Base-by-base conservation (phyloP, 2,888 invertebrate species). In the Drosophila diplacantha region DNA sequence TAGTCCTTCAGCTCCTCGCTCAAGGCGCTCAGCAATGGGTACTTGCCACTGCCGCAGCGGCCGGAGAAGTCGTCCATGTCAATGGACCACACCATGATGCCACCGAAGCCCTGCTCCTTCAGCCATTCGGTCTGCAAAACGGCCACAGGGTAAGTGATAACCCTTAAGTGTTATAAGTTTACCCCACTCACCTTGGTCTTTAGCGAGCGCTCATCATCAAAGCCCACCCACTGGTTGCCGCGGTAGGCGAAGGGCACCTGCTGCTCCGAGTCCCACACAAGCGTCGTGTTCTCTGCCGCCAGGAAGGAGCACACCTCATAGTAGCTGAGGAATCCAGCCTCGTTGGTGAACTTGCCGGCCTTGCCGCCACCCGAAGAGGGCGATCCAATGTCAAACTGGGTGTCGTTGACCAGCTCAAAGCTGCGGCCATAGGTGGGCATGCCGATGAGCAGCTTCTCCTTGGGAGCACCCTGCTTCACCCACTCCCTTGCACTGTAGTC, bases 11-110 rank as follows among this genome's bases (percentile, higher is more conserved):
- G 90, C 84, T 96, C 96, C 83, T 96, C 94, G 72, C 93, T 93
- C 91, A 97, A 93, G 0, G 97, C 93, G 55, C 92, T 94, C 65
- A 97, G 92, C 44, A 98, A 90, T 0, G 98, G 98, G 87, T 94
- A 98, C 85, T 95, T 96, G 41, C 95, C 96, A 54, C 93, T 93
- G 11, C 97, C 96, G 83, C 98, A 98, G 11, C 93, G 92, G 11
- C 97, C 97, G 70, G 93, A 90, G 90, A 97, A 98, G 88, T 98
- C 98, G 84, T 98, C 98, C 96, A 97, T 89, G 84, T 98, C 97
- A 26, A 97, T 91, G 0, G 97, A 97, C 97, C 97, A 98, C 50
- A 98, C 94, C 96, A 98, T 98, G 58, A 97, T 96, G 20, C 98
- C 98, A 38, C 96, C 97, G 72, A 96, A 96, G 26, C 96, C 96